Evolutionary conservation across 2,797 vertebrate genomes (phyloP).

Genomic region (Sebastes itinus): DNA sequence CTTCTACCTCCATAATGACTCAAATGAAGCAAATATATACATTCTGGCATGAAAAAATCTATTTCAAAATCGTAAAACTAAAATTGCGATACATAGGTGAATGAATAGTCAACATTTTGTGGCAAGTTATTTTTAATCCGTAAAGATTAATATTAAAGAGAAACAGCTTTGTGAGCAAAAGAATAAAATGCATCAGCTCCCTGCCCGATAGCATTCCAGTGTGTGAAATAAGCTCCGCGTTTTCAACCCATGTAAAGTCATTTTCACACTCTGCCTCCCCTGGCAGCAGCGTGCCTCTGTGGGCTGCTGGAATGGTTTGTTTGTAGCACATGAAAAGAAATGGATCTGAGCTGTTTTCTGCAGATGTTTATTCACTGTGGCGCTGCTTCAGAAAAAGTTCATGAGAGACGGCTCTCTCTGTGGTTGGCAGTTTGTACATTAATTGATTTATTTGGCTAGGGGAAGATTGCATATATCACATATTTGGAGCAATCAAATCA

Average conservation of each 20-base stretch:
- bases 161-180: slow-evolving; percentile 11
- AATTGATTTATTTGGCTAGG: slow-evolving; percentile 70
- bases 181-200: slow-evolving; percentile 11
- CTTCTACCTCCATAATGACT: no score
- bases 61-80: no score
- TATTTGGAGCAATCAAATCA: slow-evolving; percentile 72
- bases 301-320: slow-evolving; percentile 64
- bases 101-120: neutral
- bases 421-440: slow-evolving; percentile 64
- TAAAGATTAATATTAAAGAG: neutral
- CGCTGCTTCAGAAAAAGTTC: slow-evolving; percentile 48
- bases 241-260: slow-evolving; percentile 57
- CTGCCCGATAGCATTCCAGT: slow-evolving; percentile 21
- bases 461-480: slow-evolving; percentile 59
- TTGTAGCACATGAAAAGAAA: slow-evolving; percentile 74
- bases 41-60: no score
- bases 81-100: no score
- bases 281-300: slow-evolving; percentile 58
- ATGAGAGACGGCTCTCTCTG: slow-evolving; percentile 40
- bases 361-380: slow-evolving; percentile 72
- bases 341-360: slow-evolving; percentile 55
- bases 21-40: no score
- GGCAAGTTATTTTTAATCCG: neutral
- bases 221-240: slow-evolving; percentile 49
- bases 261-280: slow-evolving; percentile 67